Evolutionary conservation across 2,113 vertebrate genomes (phyloP).

Genomic region (Pimephales promelas): DNA sequence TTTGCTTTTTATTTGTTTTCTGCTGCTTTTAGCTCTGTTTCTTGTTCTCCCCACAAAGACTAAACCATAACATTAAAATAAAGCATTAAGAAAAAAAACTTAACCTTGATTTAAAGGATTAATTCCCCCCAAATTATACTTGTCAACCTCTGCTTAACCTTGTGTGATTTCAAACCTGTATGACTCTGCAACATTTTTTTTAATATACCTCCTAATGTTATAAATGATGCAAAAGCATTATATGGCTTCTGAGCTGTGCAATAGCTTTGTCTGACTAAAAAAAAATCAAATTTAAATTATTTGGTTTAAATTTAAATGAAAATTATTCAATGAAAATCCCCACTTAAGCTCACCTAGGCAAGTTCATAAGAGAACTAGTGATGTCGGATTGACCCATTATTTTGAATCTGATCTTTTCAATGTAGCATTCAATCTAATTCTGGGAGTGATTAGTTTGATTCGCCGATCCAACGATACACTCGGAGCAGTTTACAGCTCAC

Average conservation of each 20-base stretch:
- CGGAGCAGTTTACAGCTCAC: not conserved
- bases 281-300: not conserved
- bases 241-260: not conserved
- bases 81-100: not conserved
- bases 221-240: not conserved
- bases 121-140: not conserved
- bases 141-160: not conserved
- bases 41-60: conserved; percentile 14
- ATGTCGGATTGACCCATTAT: not conserved
- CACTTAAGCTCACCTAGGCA: not conserved
- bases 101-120: not conserved
- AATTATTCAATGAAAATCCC: not conserved
- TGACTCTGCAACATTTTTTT: not conserved
- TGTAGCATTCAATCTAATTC: not conserved
- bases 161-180: not conserved
- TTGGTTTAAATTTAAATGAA: too few species aligned
- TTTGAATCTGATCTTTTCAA: not conserved
- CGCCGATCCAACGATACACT: not conserved
- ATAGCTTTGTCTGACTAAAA: not conserved
- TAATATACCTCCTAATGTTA: not conserved
- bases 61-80: not conserved
- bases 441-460: not conserved
- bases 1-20: not conserved
- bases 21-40: conserved; percentile 2
- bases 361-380: not conserved